These are phyloP conservation scores for Whitmania pigra DNA, from an alignment of 1,140 invertebrate species.

Conservation along the genomic window DNA sequence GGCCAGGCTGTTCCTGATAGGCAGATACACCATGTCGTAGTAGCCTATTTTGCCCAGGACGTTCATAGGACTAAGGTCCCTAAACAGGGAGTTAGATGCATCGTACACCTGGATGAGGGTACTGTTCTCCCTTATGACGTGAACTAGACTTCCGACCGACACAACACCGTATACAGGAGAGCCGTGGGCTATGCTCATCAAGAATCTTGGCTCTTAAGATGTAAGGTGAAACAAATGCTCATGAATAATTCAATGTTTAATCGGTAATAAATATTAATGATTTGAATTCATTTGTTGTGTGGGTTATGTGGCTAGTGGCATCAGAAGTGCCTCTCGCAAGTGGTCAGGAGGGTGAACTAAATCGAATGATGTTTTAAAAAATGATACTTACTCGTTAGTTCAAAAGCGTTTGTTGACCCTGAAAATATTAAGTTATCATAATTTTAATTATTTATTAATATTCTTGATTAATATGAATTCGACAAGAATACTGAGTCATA, in stretches of 20 bases:
- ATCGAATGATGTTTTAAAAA: no score
- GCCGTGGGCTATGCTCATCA: neutral
- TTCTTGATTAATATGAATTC: neutral
- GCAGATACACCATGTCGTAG: neutral
- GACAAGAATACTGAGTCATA: no score
- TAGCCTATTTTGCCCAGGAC: neutral
- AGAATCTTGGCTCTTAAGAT: neutral
- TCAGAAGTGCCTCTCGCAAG: no score
- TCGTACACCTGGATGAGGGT: neutral
- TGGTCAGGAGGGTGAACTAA: no score
- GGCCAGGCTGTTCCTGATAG: neutral
- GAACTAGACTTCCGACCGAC: neutral
- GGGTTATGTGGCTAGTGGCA: no score
- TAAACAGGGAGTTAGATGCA: neutral
- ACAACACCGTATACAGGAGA: neutral
- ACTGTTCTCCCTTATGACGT: neutral
- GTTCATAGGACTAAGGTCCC: neutral
- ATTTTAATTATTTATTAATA: slow-evolving; percentile 3
- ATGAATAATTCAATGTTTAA: no score
- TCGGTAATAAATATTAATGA: no score
- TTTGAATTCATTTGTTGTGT: no score
- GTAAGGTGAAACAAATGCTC: no score
- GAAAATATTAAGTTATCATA: neutral
- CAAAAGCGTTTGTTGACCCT: neutral
- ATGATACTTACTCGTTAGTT: no score